A percentile compares a stretch with the other conserved stretches of the same genome.
phyloP scores from a whole-genome alignment of 2,888 invertebrate genomes.

The Unio pictorum region DNA sequence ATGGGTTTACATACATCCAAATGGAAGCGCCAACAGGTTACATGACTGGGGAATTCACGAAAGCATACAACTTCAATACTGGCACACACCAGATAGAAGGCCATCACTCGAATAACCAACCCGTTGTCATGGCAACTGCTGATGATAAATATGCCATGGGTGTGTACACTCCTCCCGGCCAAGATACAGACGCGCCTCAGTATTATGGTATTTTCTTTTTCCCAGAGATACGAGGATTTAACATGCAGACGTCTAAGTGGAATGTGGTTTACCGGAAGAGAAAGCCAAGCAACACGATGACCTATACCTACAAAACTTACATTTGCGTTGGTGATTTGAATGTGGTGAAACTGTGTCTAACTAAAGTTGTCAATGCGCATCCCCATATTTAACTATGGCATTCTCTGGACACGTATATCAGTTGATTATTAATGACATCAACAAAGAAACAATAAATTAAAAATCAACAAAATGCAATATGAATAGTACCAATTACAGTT shows the following conservation, averaged over 20 bases:
- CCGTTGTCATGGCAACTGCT: slow-evolving; percentile 22
- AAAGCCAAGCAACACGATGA: slow-evolving; percentile 8
- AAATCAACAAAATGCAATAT: too few species aligned
- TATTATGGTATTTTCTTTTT: slow-evolving; percentile 14
- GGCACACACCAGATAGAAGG: slow-evolving; percentile 10
- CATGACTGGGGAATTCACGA: slow-evolving; percentile 31
- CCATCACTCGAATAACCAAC: slow-evolving; percentile 16
- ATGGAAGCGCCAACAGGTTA: slow-evolving; percentile 39
- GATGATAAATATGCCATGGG: slow-evolving; percentile 34
- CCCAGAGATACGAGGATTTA: slow-evolving; percentile 2
- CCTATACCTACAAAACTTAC: slow-evolving; percentile 28
- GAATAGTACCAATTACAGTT: too few species aligned
- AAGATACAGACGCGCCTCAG: slow-evolving; percentile 22
- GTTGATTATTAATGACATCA: too few species aligned
- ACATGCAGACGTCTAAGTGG: slow-evolving; percentile 24
- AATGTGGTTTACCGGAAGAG: slow-evolving; percentile 34
- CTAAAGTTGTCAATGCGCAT: slow-evolving; percentile 11
- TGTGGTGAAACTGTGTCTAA: slow-evolving; percentile 30
- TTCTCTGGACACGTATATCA: too few species aligned
- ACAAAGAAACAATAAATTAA: too few species aligned
- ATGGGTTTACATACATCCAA: slow-evolving; percentile 8
- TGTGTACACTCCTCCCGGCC: slow-evolving; percentile 27
- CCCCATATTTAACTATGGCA: slow-evolving; percentile 4
- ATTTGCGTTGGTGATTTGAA: slow-evolving; percentile 30
- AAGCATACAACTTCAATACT: slow-evolving; percentile 20